Evolutionary conservation across 2,888 invertebrate genomes (phyloP).

Genomic region (Subacronicta megacephala): DNA sequence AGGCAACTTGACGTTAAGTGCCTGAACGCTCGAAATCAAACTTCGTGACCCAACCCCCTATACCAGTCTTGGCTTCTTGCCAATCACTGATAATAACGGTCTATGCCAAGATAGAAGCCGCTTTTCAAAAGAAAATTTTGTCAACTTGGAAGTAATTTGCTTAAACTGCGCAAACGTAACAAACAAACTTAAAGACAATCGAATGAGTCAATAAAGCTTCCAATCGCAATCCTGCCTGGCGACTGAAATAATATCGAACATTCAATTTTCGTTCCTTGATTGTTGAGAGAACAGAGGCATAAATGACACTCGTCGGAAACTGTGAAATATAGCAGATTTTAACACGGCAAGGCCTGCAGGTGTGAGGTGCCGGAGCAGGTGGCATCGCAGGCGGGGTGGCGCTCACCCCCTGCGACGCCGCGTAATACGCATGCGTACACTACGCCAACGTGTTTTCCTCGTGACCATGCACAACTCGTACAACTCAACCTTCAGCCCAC

Average conservation of each 20-base stretch:
- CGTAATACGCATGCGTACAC: constrained; percentile 81
- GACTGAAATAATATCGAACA: constrained; percentile 61
- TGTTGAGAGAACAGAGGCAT: constrained; percentile 72
- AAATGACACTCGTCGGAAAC: constrained; percentile 74
- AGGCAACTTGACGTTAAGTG: constrained; percentile 59
- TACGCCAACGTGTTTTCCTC: constrained; percentile 83
- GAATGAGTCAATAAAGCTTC: constrained; percentile 37
- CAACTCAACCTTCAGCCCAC: constrained; percentile 42
- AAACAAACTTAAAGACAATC: constrained; percentile 27
- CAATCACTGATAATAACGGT: constrained; percentile 79
- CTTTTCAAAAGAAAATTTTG: constrained; percentile 64
- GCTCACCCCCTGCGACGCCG: constrained; percentile 40
- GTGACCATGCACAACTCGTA: constrained; percentile 70
- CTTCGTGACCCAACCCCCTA: constrained; percentile 62
- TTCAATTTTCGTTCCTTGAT: constrained; percentile 76
- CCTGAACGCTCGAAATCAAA: constrained; percentile 51
- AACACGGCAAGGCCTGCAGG: constrained; percentile 71
- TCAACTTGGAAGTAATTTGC: constrained; percentile 62
- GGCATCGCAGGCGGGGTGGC: constrained; percentile 52
- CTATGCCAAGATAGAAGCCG: constrained; percentile 75
- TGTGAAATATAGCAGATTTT: constrained; percentile 81
- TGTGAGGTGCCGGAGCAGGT: constrained; percentile 65
- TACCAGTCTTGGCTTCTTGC: constrained; percentile 73
- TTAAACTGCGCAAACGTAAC: constrained; percentile 48
- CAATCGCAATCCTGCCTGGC: constrained; percentile 40